Base-by-base conservation (phyloP, 2,113 vertebrate genomes). In the Athene cunicularia region DNA sequence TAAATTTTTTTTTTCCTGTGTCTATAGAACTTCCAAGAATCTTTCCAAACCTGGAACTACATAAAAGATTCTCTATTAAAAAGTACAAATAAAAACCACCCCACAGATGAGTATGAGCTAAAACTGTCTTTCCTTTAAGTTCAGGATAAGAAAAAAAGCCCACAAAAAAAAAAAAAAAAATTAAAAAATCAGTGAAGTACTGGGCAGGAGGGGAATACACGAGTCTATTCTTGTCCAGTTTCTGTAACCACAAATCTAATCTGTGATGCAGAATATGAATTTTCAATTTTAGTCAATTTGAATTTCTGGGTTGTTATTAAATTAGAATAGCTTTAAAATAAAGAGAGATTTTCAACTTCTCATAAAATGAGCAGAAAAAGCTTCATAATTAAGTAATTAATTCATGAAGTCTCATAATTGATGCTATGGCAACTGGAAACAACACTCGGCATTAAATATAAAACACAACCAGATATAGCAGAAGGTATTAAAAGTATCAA, bases 171-270 rank as follows among this genome's bases (percentile, higher is more conserved):
- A 52, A 11, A 81, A 43, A 63, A n/a, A 7, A 43, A 83, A 55
- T n/a, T n/a, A 8, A 26, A 49, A 8, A 21, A 32, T 3, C 43
- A 60, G 23, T 5, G 3, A 82, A 72, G 22, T 33, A 27, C 8
- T 4, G 2, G 12, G 1, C 1, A 5, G 6, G 4, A 5, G 3
- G 30, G 8, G 15, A 11, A 1, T 6, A 12, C 8, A 12, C 8
- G 18, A 73, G 30, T 32, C 1, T 8, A 6, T 53, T n/a, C 33
- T 76, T 50, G 23, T 10, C 53, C 66, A 17, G 7, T 73, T 76
- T 90, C 63, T 74, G 32, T 33, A 88, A 64, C 22, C 35, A 59
- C 47, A 85, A 70, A 62, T 43, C 26, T 30, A 20, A 50, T 19
- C 28, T 30, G 8, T 58, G 68, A 73, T 15, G 10, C 37, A 76